Conservation (phyloP, 2,797 vertebrate genomes). For the Pipistrellus pygmaeus region DNA sequence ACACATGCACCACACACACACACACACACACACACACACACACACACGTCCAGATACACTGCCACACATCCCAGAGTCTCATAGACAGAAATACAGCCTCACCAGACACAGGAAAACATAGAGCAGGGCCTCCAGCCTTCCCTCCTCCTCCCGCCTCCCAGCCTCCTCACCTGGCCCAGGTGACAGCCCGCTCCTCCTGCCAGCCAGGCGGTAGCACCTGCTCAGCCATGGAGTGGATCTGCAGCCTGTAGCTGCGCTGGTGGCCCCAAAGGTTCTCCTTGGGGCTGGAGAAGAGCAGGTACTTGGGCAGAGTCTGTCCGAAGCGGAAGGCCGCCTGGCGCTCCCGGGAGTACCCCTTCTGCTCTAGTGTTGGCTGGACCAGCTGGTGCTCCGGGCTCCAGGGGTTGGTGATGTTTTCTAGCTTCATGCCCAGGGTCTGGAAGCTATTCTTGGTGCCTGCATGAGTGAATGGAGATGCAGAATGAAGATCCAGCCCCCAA, state of each 20-base stretch:
- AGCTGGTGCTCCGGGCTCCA: conserved; percentile 91
- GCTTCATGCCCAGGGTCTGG: conserved; percentile 90
- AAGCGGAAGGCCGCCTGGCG: conserved; percentile 92
- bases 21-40: fast-evolving
- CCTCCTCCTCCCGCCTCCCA: background rate
- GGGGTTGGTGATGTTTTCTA: conserved; percentile 95
- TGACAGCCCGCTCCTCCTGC: conserved; percentile 92
- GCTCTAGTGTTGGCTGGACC: conserved; percentile 90
- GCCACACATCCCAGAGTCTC: background rate
- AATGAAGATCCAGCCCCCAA: background rate
- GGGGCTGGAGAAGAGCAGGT: conserved; percentile 92
- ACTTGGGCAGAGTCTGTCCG: conserved; percentile 89
- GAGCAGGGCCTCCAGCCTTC: background rate
- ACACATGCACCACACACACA: too few relatives aligned
- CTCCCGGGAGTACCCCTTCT: conserved; percentile 86
- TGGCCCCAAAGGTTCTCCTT: conserved; percentile 94
- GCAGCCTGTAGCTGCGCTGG: conserved; percentile 92
- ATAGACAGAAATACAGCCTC: background rate
- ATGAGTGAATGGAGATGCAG: background rate
- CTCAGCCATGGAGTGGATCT: conserved; percentile 92
- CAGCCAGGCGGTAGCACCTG: conserved; percentile 92
- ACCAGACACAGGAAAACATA: background rate
- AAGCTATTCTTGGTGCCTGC: conserved; percentile 94
- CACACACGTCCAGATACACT: too few relatives aligned
- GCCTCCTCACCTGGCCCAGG: conserved; percentile 93